phyloP scores from a whole-genome alignment of 2,888 invertebrate genomes.

The Drosophila colorata region DNA sequence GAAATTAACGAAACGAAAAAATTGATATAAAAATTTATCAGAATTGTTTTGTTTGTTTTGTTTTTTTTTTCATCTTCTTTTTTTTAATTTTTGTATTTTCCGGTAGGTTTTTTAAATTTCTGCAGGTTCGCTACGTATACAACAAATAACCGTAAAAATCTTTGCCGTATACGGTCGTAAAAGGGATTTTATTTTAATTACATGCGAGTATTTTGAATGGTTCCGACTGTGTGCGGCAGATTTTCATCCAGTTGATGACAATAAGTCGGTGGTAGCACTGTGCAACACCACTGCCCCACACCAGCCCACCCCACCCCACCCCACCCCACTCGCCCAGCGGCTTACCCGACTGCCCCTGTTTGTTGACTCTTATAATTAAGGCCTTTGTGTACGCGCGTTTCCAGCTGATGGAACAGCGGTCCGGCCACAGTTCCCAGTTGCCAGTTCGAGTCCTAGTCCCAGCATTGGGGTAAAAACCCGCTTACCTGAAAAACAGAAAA shows the following conservation, averaged over 20 bases:
- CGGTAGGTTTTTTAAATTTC: slow-evolving; percentile 63
- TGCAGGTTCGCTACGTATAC: slow-evolving; percentile 52
- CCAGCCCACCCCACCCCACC: neutral
- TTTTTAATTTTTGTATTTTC: slow-evolving; percentile 49
- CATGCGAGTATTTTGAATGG: slow-evolving; percentile 60
- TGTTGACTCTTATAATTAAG: slow-evolving; percentile 83
- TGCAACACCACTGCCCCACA: neutral
- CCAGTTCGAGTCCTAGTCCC: neutral
- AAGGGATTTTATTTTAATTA: slow-evolving; percentile 75
- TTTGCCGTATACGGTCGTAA: slow-evolving; percentile 68
- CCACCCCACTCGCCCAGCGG: neutral
- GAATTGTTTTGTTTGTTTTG: slow-evolving; percentile 35
- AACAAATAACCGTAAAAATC: slow-evolving; percentile 74
- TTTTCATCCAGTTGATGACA: slow-evolving; percentile 64
- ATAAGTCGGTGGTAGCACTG: slow-evolving; percentile 52
- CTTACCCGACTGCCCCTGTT: slow-evolving; percentile 8
- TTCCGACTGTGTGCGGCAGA: slow-evolving; percentile 37
- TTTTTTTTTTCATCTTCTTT: no score
- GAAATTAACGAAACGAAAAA: slow-evolving; percentile 45
- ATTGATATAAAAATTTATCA: slow-evolving; percentile 64
- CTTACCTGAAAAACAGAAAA: slow-evolving; percentile 23
- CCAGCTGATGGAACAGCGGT: slow-evolving; percentile 69
- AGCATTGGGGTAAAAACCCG: slow-evolving; percentile 5
- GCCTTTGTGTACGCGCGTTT: slow-evolving; percentile 74
- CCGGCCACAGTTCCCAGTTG: slow-evolving; percentile 9